Evolutionary conservation across 1,140 invertebrate species (phyloP).

Genomic region (Macrocentrus cingulum): DNA sequence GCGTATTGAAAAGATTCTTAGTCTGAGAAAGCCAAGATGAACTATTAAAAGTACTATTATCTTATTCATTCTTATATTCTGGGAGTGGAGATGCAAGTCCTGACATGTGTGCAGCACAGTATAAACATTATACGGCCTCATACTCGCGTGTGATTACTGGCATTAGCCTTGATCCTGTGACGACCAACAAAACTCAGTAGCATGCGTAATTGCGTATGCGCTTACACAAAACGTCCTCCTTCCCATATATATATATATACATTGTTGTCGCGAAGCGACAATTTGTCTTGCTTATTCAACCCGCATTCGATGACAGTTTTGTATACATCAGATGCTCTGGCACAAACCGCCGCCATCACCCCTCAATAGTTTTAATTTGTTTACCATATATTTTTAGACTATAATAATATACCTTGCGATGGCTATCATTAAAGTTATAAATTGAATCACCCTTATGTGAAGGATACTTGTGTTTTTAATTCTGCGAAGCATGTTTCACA

Average conservation of each 20-base stretch:
- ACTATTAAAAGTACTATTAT: constrained; percentile 6
- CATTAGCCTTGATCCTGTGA: no score
- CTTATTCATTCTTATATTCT: constrained; percentile 6
- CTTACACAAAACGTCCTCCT: no score
- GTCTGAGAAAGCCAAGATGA: constrained; percentile 22
- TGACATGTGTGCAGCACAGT: constrained; percentile 16
- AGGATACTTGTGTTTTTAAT: no score
- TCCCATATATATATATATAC: constrained; percentile 9
- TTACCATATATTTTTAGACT: no score
- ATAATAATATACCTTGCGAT: no score
- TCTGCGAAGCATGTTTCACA: no score
- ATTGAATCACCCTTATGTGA: no score
- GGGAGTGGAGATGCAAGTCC: constrained; percentile 3
- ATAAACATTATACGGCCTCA: constrained; percentile 33
- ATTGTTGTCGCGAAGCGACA: not conserved
- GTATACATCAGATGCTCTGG: not conserved
- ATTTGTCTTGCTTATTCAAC: constrained; percentile 3
- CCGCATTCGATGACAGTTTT: not conserved
- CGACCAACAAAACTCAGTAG: no score
- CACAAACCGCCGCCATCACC: no score
- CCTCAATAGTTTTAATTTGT: no score
- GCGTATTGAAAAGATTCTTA: constrained; percentile 23
- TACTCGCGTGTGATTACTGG: constrained; percentile 36
- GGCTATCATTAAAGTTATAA: no score
- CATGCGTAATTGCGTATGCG: no score